Evolutionary conservation across 2,113 vertebrate species (phyloP), one percentile per base, ranked within the genome.

Genomic region (Sinocyclocheilus anophthalmus): DNA sequence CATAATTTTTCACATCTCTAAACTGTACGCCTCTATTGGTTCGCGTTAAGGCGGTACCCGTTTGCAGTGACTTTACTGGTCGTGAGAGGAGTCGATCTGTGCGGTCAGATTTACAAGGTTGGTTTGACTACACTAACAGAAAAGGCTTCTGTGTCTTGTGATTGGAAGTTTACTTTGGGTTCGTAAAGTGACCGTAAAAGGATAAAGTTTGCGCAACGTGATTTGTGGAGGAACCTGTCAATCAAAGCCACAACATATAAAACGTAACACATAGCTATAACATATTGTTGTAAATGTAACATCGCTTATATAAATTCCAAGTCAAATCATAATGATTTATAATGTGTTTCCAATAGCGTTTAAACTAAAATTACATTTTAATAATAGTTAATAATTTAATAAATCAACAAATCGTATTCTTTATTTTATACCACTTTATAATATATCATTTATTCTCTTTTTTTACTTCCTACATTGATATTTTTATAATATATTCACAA

Each of bases 111-210:
- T 57, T 30, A 14, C 57, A 84, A 73, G 83, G 77, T 89, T 85
- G 85, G 67, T 76, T 89, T 89, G 87, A 63, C 86, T 18, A 63
- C 76, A 88, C 48, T 48, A 69, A 76, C 69, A 63, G 37, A 65
- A 61, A 85, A 61, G 33, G 69, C 84, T 84, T 73, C 76, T 2
- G 1, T 70, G 79, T 39, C 0, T 55, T 85, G 0, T 76, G 9
- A 92, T 92, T 93, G 92, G 92, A 87, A n/a, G 22, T 65, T 59
- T 88, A 89, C 82, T 90, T 89, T 88, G 76, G 87, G 77, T 61
- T 7, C 39, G 5, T 26, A 45, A 87, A 70, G 73, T 45, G n/a
- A 90, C 94, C 93, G 87, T 92, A 93, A 72, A 92, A 88, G 94
- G 93, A 67, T 6, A 83, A 1, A 9, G 76, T 63, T 33, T 5